Base-by-base conservation (phyloP, 2,113 vertebrate genomes). In the Hydrolagus affinis region DNA sequence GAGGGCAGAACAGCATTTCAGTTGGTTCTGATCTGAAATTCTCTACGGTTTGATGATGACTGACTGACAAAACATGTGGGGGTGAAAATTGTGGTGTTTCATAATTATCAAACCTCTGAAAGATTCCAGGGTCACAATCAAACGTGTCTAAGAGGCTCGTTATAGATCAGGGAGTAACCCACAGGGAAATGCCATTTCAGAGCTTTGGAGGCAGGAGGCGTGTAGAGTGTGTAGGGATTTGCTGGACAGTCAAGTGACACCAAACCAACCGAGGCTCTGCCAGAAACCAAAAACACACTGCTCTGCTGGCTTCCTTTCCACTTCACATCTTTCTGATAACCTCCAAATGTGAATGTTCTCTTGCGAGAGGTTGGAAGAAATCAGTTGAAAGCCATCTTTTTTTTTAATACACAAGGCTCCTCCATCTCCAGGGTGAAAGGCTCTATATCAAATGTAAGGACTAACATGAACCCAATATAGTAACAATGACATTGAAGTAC, bases 261-360 rank as follows among this genome's bases (percentile, higher is more conserved):
- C 57, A 62, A 56, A 25, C 21, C 25, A 1, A 59, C 56, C 7
- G 2, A 77, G 3, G 11, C 11, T 11, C 21, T 77, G 57, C 59
- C 59, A 62, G 59, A 14, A 62, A 11, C 59, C 19, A 62, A 78
- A 60, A n/a, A 78, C 21, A n/a, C 11, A 60, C n/a, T 1, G 11
- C 15, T 78, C 21, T 59, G 56, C 19, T 76, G 32, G n/a, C 15
- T 12, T 23, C n/a, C 59, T 23, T 0, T 59, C 60, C 9, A 78
- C n/a, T 78, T 78, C 62, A 78, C n/a, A 78, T 28, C 57, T 60
- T 78, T 77, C 56, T 60, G 59, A 77, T 62, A 78, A 78, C n/a
- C 57, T 62, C 57, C n/a, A 21, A 44, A 11, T 8, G 12, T 14
- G 21, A 60, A 78, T 62, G 60, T n/a, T 14, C 60, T 56, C 57